Evolutionary conservation across 2,113 vertebrate genomes (phyloP), one percentile per base, ranked within the genome.

Genomic region (Equus przewalskii): DNA sequence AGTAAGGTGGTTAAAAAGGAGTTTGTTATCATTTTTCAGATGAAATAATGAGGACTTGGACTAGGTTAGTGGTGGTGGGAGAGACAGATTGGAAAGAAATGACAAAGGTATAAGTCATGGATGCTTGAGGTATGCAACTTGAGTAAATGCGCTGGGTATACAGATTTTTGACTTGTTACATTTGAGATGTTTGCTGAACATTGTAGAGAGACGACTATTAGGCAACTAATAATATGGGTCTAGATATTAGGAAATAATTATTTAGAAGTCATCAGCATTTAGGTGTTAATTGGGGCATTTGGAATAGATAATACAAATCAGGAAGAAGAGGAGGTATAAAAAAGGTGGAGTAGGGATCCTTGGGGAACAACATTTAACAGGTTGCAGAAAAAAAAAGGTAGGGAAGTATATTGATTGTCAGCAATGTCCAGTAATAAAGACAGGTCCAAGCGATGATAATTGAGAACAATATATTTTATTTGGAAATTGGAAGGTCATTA

Each of bases 101-200:
- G 5, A 56, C 30, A 70, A 70, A 86, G 33, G 28, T 90, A 70
- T 65, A 78, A 72, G 83, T 89, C 21, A 11, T 72, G 64, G n/a
- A 60, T 89, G 21, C 51, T 36, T 54, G 82, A 85, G 51, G 28
- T 81, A 7, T 86, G 21, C 46, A 95, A 0, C 26, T 49, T 96
- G n/a, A 91, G 8, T 70, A 78, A 64, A 15, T 85, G 26, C 33
- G 13, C 46, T 88, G 91, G 58, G 9, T 69, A 15, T 80, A 64
- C 6, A 92, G 60, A 18, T 78, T 96, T 95, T 94, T 87, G 51
- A 36, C 41, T 90, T 92, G 11, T 36, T 94, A 76, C 62, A 79
- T 93, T 73, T 88, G 54, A 90, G 62, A 49, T 41, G 46, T 56
- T 62, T 96, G 78, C 36, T 93, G 70, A 78, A 69, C 82, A 69